Base-by-base conservation (phyloP, 2,113 vertebrate genomes). In the Tautogolabrus adspersus region DNA sequence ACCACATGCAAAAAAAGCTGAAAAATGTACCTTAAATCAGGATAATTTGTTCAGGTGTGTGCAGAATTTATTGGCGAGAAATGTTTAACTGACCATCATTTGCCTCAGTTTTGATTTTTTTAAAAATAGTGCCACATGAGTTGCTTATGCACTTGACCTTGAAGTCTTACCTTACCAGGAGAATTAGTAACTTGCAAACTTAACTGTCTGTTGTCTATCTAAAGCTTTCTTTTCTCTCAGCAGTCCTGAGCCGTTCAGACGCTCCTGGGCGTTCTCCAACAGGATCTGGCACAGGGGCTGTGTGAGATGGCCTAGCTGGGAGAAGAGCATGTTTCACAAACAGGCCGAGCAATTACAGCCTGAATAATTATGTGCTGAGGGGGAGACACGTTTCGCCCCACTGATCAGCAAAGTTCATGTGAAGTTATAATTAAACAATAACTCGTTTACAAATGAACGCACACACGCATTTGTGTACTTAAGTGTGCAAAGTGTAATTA, bases 351-450 rank as follows among this genome's bases (percentile, higher is more conserved):
- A 93, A 92, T 93, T 92, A 90, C 66, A 92, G 86, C 79, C 86
- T 75, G 82, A 92, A 90, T 93, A 92, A 94, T 93, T 92, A 92
- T 54, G 73, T 75, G 42, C 87, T 88, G 91, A 91, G 90, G 89
- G 87, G 87, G 86, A 87, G 88, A 91, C 90, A 93, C 77, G 92
- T 82, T 83, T 91, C 91, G 87, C 88, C 87, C 89, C 88, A 63
- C 84, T 89, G 91, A 86, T 93, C 91, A 83, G 85, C 89, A 87
- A 93, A 93, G 92, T 93, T 94, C 92, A 91, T 74, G 87, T 84
- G 87, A 93, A 93, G 89, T 92, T 93, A 91, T 93, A 93, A 93
- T 94, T 94, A 93, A 92, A 93, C 93, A 92, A 93, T 93, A 93
- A 93, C 92, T 91, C 72, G 90, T 92, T 94, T 92, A 92, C 92